Evolutionary conservation across 2,113 vertebrate species (phyloP).

Genomic region (Galemys pyrenaicus): DNA sequence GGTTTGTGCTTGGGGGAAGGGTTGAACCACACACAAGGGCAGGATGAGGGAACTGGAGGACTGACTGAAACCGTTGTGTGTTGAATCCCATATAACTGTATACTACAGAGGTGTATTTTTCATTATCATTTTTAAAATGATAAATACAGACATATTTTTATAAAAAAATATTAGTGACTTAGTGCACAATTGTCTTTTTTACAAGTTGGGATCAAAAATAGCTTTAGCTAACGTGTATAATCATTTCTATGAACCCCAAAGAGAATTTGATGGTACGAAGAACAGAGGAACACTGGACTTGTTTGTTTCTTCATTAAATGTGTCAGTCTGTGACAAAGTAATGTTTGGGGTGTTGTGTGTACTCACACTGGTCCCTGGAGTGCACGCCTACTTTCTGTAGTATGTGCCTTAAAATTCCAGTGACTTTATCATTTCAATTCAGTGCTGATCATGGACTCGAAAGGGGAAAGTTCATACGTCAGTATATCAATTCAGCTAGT

Average conservation of each 20-base stretch:
- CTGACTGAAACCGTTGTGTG: fast-evolving
- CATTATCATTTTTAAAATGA: not conserved
- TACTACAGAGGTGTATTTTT: not conserved
- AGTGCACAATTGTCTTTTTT: not conserved
- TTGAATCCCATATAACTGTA: not conserved
- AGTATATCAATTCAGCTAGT: not conserved
- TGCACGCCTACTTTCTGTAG: not conserved
- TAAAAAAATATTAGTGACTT: not conserved
- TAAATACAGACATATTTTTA: not conserved
- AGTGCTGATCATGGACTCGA: not conserved
- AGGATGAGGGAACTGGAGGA: not conserved
- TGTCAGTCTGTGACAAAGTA: not conserved
- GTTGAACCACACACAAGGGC: not conserved
- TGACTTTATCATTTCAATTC: not conserved
- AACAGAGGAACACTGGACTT: not conserved
- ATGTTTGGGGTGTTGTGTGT: not conserved
- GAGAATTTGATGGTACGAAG: not conserved
- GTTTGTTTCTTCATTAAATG: not conserved
- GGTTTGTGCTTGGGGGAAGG: not conserved
- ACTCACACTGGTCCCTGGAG: not conserved
- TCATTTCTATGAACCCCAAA: not conserved
- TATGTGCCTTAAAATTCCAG: not conserved
- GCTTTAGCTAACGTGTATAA: not conserved
- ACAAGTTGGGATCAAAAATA: not conserved
- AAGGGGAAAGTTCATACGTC: not conserved